Evolutionary conservation across 1,140 invertebrate genomes (phyloP).

Genomic region (Aphidius gifuensis): DNA sequence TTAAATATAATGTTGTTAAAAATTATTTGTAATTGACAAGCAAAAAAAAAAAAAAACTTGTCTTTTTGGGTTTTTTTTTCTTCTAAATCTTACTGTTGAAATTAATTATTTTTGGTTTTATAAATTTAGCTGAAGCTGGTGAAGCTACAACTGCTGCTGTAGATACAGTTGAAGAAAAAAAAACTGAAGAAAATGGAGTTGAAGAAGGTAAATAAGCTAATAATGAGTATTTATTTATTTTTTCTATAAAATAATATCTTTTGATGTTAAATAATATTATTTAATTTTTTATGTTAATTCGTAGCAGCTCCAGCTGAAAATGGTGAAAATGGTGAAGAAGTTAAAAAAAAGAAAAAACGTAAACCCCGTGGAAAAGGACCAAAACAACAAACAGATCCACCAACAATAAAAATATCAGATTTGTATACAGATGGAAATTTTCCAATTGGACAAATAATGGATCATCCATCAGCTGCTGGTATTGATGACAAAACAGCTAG

Average conservation of each 20-base stretch:
- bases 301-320: slow-evolving; percentile 33
- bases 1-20: too few species aligned
- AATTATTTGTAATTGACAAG: too few species aligned
- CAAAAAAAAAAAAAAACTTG: too few species aligned
- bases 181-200: slow-evolving; percentile 32
- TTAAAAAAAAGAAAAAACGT: slow-evolving; percentile 65
- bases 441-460: slow-evolving; percentile 78
- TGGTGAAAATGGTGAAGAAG: slow-evolving; percentile 41
- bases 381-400: slow-evolving; percentile 76
- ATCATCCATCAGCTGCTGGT: slow-evolving; percentile 65
- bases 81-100: too few species aligned
- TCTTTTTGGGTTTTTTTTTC: too few species aligned
- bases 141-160: slow-evolving; percentile 50
- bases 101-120: slow-evolving; percentile 5
- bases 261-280: too few species aligned
- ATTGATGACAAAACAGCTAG: slow-evolving; percentile 81
- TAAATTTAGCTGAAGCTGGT: slow-evolving; percentile 41
- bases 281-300: too few species aligned
- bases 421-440: slow-evolving; percentile 81
- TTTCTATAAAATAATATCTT: too few species aligned
- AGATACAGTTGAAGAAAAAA: slow-evolving; percentile 44
- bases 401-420: slow-evolving; percentile 80
- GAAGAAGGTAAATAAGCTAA: slow-evolving; percentile 11
- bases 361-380: slow-evolving; percentile 54
- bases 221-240: too few species aligned